These are phyloP conservation scores for Apis laboriosa DNA, from an alignment of 1,140 invertebrate genomes.

Conservation along the genomic window DNA sequence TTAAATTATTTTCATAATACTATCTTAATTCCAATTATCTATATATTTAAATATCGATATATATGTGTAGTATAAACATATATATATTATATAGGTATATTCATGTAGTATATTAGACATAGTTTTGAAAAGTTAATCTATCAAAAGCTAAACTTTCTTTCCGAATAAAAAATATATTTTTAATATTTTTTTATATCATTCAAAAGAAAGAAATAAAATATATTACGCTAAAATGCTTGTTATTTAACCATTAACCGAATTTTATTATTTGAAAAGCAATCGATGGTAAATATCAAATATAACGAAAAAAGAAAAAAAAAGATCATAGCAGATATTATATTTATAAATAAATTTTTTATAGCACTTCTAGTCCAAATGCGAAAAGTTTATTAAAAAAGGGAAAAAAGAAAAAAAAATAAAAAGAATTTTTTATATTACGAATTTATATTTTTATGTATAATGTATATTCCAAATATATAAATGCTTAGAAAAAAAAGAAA, in stretches of 20 bases:
- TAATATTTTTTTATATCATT: neutral
- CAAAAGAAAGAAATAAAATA: neutral
- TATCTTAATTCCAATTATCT: no score
- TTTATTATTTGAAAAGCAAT: neutral
- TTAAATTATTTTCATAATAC: no score
- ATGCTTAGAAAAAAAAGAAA: neutral
- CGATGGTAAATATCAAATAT: neutral
- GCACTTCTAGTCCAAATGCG: slow-evolving; percentile 18
- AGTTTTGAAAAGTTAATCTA: no score
- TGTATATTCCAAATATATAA: slow-evolving; percentile 9
- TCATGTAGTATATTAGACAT: no score
- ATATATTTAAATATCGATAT: no score
- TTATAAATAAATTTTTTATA: slow-evolving; percentile 31
- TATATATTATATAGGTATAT: no score
- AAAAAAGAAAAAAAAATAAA: neutral
- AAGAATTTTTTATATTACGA: slow-evolving; percentile 8
- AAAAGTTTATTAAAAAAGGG: slow-evolving; percentile 6
- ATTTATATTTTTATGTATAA: neutral
- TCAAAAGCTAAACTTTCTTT: no score
- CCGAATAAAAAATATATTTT: neutral
- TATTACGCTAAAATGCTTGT: neutral
- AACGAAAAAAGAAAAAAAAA: neutral
- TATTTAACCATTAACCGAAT: neutral
- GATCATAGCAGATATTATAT: slow-evolving; percentile 16
- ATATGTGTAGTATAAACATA: no score